Evolutionary conservation across 2,888 invertebrate species (phyloP), one percentile per base, ranked within the genome.

Genomic region (Quadroppia sp.): DNA sequence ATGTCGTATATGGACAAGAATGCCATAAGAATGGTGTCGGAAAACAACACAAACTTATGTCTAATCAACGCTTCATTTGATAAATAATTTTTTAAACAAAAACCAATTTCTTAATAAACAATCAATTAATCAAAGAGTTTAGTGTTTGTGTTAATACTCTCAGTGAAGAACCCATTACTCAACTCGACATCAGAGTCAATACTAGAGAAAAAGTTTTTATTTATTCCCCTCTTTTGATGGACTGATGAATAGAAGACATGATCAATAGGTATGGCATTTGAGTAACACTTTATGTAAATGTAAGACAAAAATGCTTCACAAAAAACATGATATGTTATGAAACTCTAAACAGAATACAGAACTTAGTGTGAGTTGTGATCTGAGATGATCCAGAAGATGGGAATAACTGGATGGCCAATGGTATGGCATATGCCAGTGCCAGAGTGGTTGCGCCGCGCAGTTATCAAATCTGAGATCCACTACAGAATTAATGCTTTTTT

Each of bases 1-100:
- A 67, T 42, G 67, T 67, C 67, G 67, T 67, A 67, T 67, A 67
- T 67, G 67, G 67, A 67, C 67, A 67, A 67, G 67, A 67, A 67
- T 42, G 17, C 20, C n/a, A 67, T 67, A 67, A 42, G 42, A 67
- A 67, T 67, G 67, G 67, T 67, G 67, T 67, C 67, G 67, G 40
- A 40, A 36, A 67, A 67, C 67, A 67, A 67, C 67, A 42, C 64
- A 36, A 67, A 67, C 42, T 42, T 67, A 67, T 67, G 23, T 67
- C 20, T 67, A 42, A 40, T 42, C 42, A 67, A 32, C 30, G 23
- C 42, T 32, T 67, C n/a, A 40, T 40, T 67, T 30, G 4, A 32
- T 1, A n/a, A 36, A 64, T 64, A n/a, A 9, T 6, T 30, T 61
- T 30, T 13, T 30, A 11, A 30, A n/a, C 1, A 59, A 59, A 13